Evolutionary conservation across 2,888 invertebrate species (phyloP).

Genomic region (Orgyia antiqua): DNA sequence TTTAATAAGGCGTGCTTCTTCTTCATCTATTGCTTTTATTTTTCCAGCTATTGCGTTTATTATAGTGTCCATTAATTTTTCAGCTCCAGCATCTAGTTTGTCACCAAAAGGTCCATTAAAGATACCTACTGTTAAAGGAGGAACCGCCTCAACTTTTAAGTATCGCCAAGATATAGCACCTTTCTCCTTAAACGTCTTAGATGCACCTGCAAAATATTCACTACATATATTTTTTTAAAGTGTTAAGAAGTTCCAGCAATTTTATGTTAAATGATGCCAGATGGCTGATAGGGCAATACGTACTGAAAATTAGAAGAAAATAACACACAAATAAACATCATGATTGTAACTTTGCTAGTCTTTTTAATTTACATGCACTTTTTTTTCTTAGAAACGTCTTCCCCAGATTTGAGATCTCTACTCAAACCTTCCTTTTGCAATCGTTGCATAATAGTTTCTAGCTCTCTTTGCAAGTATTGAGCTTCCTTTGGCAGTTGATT

Average conservation of each 20-base stretch:
- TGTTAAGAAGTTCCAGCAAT: too few species aligned
- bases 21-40: slow-evolving; percentile 35
- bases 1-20: slow-evolving; percentile 10
- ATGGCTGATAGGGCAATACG: too few species aligned
- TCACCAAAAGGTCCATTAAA: slow-evolving; percentile 43
- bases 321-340: not conserved
- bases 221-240: not conserved
- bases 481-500: slow-evolving; percentile 41
- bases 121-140: slow-evolving; percentile 45
- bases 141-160: slow-evolving; percentile 57
- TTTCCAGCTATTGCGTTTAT: slow-evolving; percentile 42
- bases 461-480: slow-evolving; percentile 47
- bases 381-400: not conserved
- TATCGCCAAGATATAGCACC: slow-evolving; percentile 50
- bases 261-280: too few species aligned
- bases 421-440: too few species aligned
- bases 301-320: too few species aligned
- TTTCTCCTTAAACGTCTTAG: slow-evolving; percentile 32
- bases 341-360: slow-evolving; percentile 1
- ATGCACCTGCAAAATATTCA: slow-evolving; percentile 37
- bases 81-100: slow-evolving; percentile 37
- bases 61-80: slow-evolving; percentile 26
- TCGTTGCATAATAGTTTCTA: slow-evolving; percentile 44
- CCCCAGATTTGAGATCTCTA: not conserved
- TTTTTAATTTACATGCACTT: not conserved